phyloP scores from a whole-genome alignment of 1,140 invertebrate genomes.

The Ooceraea biroi region DNA sequence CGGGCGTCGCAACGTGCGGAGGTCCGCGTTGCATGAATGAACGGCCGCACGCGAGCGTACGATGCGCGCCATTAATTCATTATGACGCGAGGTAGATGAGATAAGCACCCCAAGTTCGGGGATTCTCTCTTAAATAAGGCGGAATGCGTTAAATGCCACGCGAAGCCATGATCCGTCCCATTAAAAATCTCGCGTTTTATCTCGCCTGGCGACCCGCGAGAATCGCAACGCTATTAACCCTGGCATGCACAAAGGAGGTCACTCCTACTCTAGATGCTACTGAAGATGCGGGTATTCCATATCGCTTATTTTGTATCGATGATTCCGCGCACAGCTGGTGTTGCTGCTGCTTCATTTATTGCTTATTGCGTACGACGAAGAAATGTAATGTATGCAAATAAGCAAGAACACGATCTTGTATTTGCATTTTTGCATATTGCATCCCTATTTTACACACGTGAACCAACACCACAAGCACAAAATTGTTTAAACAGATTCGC shows the following conservation, averaged over 20 bases:
- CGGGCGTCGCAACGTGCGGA: not conserved
- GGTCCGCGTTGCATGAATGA: conserved; percentile 36
- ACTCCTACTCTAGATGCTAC: conserved; percentile 1
- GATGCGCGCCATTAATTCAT: conserved; percentile 28
- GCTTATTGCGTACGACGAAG: not conserved
- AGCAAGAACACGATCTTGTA: not conserved
- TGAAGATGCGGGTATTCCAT: not conserved
- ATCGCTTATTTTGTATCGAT: conserved; percentile 18
- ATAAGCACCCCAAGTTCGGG: not conserved
- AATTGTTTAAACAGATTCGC: not conserved
- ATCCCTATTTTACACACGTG: too few relatives aligned
- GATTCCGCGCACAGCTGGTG: too few relatives aligned
- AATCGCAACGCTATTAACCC: not conserved
- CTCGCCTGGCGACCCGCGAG: not conserved
- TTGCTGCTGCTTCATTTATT: not conserved
- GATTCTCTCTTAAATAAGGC: conserved; percentile 8
- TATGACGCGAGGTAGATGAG: not conserved
- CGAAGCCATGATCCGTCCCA: not conserved
- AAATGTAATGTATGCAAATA: not conserved
- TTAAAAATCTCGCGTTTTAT: conserved; percentile 28
- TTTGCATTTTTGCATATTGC: not conserved
- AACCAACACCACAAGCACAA: not conserved
- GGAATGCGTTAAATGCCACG: too few relatives aligned
- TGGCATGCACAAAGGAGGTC: not conserved
- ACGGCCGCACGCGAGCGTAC: not conserved